Conservation (phyloP, 2,797 vertebrate genomes). For the Notolabrus celidotus region DNA sequence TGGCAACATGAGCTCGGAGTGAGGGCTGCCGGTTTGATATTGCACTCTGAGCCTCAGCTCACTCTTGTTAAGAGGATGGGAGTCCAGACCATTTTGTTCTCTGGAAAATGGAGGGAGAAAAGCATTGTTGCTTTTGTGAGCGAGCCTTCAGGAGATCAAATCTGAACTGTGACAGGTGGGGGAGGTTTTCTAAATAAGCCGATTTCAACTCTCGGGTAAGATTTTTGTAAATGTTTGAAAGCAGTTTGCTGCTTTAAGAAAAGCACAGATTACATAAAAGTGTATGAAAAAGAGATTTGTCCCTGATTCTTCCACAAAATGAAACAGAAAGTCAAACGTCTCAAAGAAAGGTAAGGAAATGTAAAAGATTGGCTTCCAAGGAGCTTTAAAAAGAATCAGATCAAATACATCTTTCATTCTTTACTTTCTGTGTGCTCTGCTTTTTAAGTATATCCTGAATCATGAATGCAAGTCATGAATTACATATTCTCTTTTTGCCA, state of each 20-base stretch:
- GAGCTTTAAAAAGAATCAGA: background rate
- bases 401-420: background rate
- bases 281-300: conserved; percentile 3
- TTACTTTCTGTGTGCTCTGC: background rate
- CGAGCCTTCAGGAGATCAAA: conserved; percentile 51
- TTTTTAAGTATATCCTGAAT: background rate
- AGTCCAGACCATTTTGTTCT: conserved; percentile 68
- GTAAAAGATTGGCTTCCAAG: background rate
- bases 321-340: conserved; percentile 1
- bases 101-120: conserved; percentile 39
- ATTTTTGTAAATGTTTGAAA: conserved; percentile 18
- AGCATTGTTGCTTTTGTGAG: conserved; percentile 31
- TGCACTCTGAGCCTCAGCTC: conserved; percentile 62
- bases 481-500: no score
- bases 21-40: conserved; percentile 63
- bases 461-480: no score
- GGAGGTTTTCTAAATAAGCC: conserved; percentile 46
- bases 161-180: conserved; percentile 35
- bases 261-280: conserved; percentile 1
- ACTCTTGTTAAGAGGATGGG: conserved; percentile 62
- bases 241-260: background rate
- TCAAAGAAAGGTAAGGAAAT: background rate
- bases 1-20: conserved; percentile 76
- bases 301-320: conserved; percentile 1
- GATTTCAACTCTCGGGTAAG: conserved; percentile 1